A percentile compares a stretch with the other conserved stretches of the same genome.
Conservation (phyloP, 2,888 invertebrate species). For the Pristionchus mayeri region DNA sequence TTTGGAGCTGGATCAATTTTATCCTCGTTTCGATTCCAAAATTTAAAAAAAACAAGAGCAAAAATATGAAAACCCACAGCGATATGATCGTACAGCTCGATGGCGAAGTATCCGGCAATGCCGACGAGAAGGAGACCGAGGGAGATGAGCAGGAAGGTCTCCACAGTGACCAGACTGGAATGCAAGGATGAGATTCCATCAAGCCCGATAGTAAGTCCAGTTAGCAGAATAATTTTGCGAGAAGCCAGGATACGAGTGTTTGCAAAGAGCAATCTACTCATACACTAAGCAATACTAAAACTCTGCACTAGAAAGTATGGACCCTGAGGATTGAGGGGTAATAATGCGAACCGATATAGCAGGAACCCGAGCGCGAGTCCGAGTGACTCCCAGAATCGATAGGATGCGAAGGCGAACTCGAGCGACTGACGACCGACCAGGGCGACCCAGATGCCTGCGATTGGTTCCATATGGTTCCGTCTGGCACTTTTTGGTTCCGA, state of each 20-base stretch:
- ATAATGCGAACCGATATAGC: slow-evolving; percentile 86
- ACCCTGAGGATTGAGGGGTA: too few species aligned
- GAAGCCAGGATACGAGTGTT: too few species aligned
- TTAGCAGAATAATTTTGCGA: too few species aligned
- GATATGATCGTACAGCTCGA: slow-evolving; percentile 77
- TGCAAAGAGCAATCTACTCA: too few species aligned
- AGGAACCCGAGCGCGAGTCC: slow-evolving; percentile 90
- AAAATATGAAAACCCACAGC: slow-evolving; percentile 53
- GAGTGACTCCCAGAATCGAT: slow-evolving; percentile 91
- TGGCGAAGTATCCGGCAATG: slow-evolving; percentile 83
- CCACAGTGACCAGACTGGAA: slow-evolving; percentile 64
- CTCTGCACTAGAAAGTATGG: too few species aligned
- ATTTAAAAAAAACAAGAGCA: too few species aligned
- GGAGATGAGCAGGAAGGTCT: slow-evolving; percentile 68
- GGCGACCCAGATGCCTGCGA: slow-evolving; percentile 84
- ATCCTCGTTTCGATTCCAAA: too few species aligned
- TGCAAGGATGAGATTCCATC: background rate
- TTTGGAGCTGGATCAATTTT: too few species aligned
- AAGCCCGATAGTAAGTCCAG: too few species aligned
- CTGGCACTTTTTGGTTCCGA: too few species aligned
- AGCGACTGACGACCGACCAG: slow-evolving; percentile 86
- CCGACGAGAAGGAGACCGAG: slow-evolving; percentile 80
- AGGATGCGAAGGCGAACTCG: slow-evolving; percentile 93
- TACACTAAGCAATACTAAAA: too few species aligned
- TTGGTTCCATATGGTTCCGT: slow-evolving; percentile 7